Conservation (phyloP, 1,140 invertebrate species). For the Drosophila dunni region DNA sequence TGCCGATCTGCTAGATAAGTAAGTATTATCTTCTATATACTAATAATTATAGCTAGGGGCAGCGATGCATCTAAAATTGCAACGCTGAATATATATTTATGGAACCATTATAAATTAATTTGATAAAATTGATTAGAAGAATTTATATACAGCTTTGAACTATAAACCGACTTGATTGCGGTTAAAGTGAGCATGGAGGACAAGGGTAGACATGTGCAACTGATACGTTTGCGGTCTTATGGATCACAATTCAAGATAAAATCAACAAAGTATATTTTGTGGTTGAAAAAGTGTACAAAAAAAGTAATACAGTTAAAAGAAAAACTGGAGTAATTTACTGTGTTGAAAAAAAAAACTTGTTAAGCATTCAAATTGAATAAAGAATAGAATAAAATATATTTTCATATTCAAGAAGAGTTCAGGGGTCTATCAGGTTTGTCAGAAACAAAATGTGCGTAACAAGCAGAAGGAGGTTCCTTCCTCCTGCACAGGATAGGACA, state of each 20-base stretch:
- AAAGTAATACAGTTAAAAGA: background rate
- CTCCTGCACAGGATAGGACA: too few relatives aligned
- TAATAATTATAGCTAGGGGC: background rate
- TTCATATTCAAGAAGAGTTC: too few relatives aligned
- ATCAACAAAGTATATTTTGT: background rate
- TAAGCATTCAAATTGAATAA: background rate
- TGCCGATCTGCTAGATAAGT: conserved; percentile 96
- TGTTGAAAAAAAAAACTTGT: too few relatives aligned
- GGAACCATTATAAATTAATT: too few relatives aligned
- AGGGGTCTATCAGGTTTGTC: too few relatives aligned
- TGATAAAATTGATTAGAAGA: background rate
- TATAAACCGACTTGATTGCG: background rate
- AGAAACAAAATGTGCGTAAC: too few relatives aligned
- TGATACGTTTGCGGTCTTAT: background rate
- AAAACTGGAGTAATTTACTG: background rate
- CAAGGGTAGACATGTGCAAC: background rate
- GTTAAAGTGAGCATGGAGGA: conserved; percentile 4
- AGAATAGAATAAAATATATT: background rate
- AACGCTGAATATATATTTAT: too few relatives aligned
- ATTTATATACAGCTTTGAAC: background rate
- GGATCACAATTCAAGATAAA: background rate
- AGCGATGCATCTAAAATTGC: too few relatives aligned
- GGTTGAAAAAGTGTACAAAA: background rate
- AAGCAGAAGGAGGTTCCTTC: too few relatives aligned
- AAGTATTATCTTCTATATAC: conserved; percentile 28